Conservation (phyloP, 2,888 invertebrate species). For the Lithosia quadra region DNA sequence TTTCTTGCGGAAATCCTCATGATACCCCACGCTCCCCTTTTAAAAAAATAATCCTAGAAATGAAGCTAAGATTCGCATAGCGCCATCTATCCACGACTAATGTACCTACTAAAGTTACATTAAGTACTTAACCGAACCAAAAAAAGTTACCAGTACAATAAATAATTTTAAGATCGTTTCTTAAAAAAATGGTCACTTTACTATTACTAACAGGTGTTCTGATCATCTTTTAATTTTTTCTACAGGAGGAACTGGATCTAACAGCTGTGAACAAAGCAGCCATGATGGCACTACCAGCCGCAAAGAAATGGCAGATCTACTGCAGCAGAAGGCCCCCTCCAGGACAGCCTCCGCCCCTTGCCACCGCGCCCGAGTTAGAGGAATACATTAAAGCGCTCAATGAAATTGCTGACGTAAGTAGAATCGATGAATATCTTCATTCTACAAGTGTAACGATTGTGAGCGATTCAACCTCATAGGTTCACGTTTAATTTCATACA, state of each 20-base stretch:
- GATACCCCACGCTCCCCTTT: too few relatives aligned
- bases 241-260: conserved; percentile 96
- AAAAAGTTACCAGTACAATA: too few relatives aligned
- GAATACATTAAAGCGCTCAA: conserved; percentile 96
- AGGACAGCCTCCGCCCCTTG: conserved; percentile 75
- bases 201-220: background rate
- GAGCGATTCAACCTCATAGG: too few relatives aligned
- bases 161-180: background rate
- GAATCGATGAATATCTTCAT: background rate
- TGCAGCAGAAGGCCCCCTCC: conserved; percentile 93
- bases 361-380: conserved; percentile 93
- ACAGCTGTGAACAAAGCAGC: conserved; percentile 97
- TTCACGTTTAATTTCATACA: too few relatives aligned
- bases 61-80: background rate
- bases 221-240: conserved; percentile 43
- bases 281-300: conserved; percentile 96
- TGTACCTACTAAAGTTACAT: background rate
- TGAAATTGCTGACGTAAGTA: conserved; percentile 91
- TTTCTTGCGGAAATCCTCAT: too few relatives aligned
- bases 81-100: background rate
- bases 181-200: background rate
- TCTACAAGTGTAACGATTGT: background rate
- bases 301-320: conserved; percentile 99
- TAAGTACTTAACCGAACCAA: background rate
- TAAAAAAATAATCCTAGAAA: background rate